Conservation (phyloP, 2,113 vertebrate species). For the Neoarius graeffei region DNA sequence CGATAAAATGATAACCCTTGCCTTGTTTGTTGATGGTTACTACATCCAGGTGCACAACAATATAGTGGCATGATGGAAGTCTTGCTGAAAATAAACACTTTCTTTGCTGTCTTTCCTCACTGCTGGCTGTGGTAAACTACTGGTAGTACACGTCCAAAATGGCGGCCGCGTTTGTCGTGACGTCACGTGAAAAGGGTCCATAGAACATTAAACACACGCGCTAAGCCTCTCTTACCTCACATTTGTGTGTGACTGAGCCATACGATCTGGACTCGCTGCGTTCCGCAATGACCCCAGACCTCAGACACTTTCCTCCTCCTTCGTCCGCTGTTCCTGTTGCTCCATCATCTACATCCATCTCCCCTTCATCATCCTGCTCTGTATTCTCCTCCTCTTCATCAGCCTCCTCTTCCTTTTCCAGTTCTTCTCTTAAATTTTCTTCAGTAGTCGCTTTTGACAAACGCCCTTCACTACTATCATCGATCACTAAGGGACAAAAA, state of each 20-base stretch:
- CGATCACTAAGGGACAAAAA: constrained; percentile 43
- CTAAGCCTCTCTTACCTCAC: constrained; percentile 78
- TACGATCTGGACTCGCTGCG: constrained; percentile 90
- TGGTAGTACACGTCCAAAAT: too few relatives aligned
- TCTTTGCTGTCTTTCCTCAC: too few relatives aligned
- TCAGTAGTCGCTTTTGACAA: constrained; percentile 37
- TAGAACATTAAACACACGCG: too few relatives aligned
- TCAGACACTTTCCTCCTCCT: constrained; percentile 66
- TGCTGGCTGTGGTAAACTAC: too few relatives aligned
- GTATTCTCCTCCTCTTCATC: not conserved
- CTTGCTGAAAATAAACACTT: too few relatives aligned
- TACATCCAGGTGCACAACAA: too few relatives aligned
- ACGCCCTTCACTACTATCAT: constrained; percentile 61
- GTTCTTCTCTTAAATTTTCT: constrained; percentile 28
- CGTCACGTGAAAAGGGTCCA: too few relatives aligned
- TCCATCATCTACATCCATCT: constrained; percentile 50
- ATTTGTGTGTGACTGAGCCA: constrained; percentile 91
- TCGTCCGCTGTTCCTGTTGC: constrained; percentile 61
- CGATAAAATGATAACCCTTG: too few relatives aligned
- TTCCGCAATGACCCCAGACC: constrained; percentile 74
- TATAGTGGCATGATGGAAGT: too few relatives aligned
- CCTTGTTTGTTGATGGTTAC: too few relatives aligned
- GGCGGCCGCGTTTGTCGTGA: too few relatives aligned
- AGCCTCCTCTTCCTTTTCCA: constrained; percentile 38
- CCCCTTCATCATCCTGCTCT: constrained; percentile 53